Conservation (phyloP, 2,113 vertebrate species). For the Ptilonorhynchus violaceus region DNA sequence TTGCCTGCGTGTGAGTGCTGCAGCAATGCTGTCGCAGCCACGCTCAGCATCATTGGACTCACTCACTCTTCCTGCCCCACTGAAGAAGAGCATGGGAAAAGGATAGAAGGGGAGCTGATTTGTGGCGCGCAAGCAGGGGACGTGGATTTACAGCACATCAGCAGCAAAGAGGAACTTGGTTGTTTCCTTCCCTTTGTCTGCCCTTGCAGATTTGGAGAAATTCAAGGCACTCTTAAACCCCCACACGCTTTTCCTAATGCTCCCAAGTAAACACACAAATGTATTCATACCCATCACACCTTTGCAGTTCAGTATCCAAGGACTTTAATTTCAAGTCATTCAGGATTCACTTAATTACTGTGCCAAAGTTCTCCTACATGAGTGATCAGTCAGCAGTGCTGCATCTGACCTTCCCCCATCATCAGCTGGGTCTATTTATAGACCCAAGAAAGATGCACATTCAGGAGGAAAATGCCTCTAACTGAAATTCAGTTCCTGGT, state of each 20-base stretch:
- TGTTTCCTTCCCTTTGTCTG: background rate
- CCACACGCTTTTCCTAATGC: background rate
- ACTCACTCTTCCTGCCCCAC: accelerated
- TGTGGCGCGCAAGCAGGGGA: background rate
- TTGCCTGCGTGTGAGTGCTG: background rate
- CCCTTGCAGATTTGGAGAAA: background rate
- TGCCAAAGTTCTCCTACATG: background rate
- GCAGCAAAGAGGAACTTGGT: background rate
- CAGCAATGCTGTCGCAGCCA: background rate
- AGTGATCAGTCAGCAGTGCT: background rate
- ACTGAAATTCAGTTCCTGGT: background rate
- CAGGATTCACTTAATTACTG: background rate
- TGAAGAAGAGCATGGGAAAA: background rate
- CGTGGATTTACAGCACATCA: background rate
- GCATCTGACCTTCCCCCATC: background rate
- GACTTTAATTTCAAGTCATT: background rate
- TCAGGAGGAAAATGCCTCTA: background rate
- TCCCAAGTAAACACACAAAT: background rate
- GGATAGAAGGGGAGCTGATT: background rate
- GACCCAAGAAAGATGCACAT: background rate
- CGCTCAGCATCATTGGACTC: background rate
- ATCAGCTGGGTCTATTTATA: background rate
- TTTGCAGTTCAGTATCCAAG: background rate
- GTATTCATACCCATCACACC: background rate
- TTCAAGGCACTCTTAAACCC: background rate